Evolutionary conservation across 2,888 invertebrate species (phyloP).

Genomic region (Cremastobaeus sp.): DNA sequence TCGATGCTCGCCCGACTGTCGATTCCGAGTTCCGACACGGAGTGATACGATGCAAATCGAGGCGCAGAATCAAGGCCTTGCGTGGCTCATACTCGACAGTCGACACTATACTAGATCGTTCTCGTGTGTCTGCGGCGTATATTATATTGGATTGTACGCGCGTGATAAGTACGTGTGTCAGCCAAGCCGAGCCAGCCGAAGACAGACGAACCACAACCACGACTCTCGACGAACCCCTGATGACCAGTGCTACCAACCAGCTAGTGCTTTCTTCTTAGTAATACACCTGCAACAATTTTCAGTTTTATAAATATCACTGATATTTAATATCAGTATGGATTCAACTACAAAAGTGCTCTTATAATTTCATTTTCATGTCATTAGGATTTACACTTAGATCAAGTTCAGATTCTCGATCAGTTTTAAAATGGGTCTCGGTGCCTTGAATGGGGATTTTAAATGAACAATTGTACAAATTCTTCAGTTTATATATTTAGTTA

Average conservation of each 20-base stretch:
- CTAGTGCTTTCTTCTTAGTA: not conserved
- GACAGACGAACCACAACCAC: not conserved
- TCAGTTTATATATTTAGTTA: no score
- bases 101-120: no score
- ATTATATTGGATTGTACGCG: constrained; percentile 28
- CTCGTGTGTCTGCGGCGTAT: constrained; percentile 39
- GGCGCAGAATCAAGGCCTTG: constrained; percentile 50
- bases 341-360: no score
- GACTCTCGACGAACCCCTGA: no score
- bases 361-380: no score
- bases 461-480: no score
- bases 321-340: not conserved
- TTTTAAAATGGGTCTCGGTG: no score
- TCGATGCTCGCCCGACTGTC: constrained; percentile 4
- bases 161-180: constrained; percentile 22
- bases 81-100: constrained; percentile 46
- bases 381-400: no score
- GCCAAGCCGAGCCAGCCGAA: not conserved
- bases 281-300: not conserved
- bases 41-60: constrained; percentile 49
- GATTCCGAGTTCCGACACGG: constrained; percentile 5
- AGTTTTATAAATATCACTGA: not conserved
- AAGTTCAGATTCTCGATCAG: no score
- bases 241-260: not conserved
- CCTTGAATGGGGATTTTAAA: no score